Base-by-base conservation (phyloP, 1,140 invertebrate species). In the Meloidogyne exigua region DNA sequence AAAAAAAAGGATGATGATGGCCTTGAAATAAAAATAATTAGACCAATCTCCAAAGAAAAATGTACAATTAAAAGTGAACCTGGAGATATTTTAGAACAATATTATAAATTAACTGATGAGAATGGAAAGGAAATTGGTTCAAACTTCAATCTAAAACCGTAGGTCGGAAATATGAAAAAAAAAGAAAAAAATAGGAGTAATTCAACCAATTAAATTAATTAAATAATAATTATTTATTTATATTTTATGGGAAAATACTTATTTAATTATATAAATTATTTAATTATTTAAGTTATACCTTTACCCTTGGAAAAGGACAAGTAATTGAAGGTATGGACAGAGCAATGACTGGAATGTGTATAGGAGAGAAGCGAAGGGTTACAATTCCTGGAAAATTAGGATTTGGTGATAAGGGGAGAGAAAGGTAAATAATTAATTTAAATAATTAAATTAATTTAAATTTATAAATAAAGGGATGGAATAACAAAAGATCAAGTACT, bases 111-210 rank as follows among this genome's bases (percentile, higher is more conserved):
- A 71, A 71, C 76, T 23, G 85, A 87, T 77, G 76, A 81, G 65
- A 82, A 85, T 39, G 86, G 86, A 63, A 87, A 86, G 57, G 84
- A 87, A 65, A 87, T 87, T 64, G 85, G 85, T 68, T 82, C 81
- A 18, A 87, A 87, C 76, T 87, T 87, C 75, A 84, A 84, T 72
- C 82, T 82, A 74, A 87, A 81, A 76, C 85, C 85, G 86, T 86
- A 77, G 80, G 85, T 79, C 32, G 23, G 23, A 63, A 7, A 57
- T 57, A 57, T 65, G 0, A 26, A 66, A 32, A 10, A 9, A 2
- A 4, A 23, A 66, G 10, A 63, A n/a, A n/a, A n/a, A n/a, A n/a
- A n/a, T n/a, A n/a, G n/a, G n/a, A n/a, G n/a, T n/a, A n/a, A n/a
- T n/a, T n/a, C n/a, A n/a, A n/a, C n/a, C n/a, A n/a, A n/a, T n/a